Evolutionary conservation across 23 tunicate genomes (phyloP).

Genomic region (Oikopleura dioica): DNA sequence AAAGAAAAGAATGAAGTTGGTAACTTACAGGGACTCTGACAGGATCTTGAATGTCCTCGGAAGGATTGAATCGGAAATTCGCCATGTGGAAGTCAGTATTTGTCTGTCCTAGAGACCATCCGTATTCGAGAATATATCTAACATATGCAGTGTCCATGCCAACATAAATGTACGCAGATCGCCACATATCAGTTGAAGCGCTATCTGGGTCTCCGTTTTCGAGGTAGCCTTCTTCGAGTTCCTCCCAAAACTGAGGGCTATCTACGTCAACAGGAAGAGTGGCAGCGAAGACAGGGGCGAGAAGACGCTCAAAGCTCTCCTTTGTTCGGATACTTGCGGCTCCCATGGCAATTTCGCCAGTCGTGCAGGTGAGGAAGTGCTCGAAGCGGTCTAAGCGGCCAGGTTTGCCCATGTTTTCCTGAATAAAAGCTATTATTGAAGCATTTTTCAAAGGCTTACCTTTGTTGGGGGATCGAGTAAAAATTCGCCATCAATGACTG

Average conservation of each 20-base stretch:
- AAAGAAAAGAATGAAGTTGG: no score
- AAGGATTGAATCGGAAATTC: neutral
- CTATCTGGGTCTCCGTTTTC: neutral
- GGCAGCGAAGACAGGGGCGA: neutral
- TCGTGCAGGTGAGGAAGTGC: neutral
- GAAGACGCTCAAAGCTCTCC: neutral
- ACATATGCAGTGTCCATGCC: slow-evolving; percentile 7
- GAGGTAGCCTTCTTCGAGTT: neutral
- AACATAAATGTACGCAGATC: neutral
- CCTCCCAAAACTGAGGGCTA: neutral
- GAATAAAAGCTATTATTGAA: no score
- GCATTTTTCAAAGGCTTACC: no score
- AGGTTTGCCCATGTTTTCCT: neutral
- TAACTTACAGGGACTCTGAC: no score
- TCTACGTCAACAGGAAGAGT: neutral
- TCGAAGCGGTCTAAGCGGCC: slow-evolving; percentile 1
- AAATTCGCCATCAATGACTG: neutral
- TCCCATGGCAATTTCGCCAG: slow-evolving; percentile 3
- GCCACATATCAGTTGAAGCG: neutral
- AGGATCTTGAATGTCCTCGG: neutral
- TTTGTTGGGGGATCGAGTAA: neutral
- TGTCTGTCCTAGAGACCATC: neutral
- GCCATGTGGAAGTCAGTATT: neutral
- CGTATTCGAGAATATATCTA: neutral
- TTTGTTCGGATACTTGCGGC: neutral